Conservation (phyloP, 2,113 vertebrate genomes). For the Forbesichthys papilliferus region DNA sequence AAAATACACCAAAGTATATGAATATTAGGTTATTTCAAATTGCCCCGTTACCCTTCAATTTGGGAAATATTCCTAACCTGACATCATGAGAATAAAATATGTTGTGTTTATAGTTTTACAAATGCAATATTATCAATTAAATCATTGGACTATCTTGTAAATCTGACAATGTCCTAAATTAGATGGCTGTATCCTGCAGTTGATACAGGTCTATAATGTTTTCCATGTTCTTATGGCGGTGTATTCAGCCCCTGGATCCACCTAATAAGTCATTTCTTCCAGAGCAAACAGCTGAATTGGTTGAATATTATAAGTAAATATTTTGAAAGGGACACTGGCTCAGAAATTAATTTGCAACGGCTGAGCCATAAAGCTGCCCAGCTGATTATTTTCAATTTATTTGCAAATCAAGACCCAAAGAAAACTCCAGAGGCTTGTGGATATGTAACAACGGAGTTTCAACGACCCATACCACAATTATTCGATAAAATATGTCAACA, state of each 20-base stretch:
- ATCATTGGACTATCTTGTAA: neutral
- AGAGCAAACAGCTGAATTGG: slow-evolving; percentile 97
- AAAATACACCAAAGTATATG: slow-evolving; percentile 69
- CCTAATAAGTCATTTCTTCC: slow-evolving; percentile 92
- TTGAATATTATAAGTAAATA: slow-evolving; percentile 98
- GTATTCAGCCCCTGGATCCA: slow-evolving; percentile 29
- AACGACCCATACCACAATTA: no score
- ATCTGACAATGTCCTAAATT: neutral
- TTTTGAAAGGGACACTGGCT: slow-evolving; percentile 98
- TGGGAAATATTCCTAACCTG: slow-evolving; percentile 40
- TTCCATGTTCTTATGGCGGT: slow-evolving; percentile 44
- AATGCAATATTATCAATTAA: slow-evolving; percentile 1
- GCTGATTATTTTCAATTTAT: slow-evolving; percentile 99
- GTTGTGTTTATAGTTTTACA: neutral
- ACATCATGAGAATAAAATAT: neutral
- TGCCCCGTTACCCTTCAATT: slow-evolving; percentile 76
- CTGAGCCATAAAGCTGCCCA: slow-evolving; percentile 86
- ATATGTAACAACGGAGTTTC: slow-evolving; percentile 86
- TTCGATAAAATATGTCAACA: no score
- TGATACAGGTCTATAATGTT: slow-evolving; percentile 40
- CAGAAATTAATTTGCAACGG: slow-evolving; percentile 94
- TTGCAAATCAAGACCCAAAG: slow-evolving; percentile 98
- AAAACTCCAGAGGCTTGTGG: slow-evolving; percentile 86
- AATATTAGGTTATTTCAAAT: slow-evolving; percentile 78
- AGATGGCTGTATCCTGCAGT: slow-evolving; percentile 25